A percentile compares a stretch with the other conserved stretches of the same genome.
Evolutionary conservation across 2,797 vertebrate species (phyloP).

Genomic region (Sorex maritimensis): DNA sequence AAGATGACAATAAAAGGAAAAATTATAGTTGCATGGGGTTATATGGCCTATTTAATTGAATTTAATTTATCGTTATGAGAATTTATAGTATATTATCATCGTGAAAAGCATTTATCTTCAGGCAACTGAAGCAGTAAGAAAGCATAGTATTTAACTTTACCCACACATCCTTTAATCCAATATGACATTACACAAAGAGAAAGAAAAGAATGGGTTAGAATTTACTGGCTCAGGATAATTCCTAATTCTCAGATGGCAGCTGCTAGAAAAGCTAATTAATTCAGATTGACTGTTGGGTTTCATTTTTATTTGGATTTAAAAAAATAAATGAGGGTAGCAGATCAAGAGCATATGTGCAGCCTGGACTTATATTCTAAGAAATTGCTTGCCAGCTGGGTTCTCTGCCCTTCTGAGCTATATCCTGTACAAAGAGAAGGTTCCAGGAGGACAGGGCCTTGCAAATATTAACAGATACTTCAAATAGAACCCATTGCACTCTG

Average conservation of each 20-base stretch:
- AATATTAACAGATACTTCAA: background rate
- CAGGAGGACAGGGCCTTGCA: background rate
- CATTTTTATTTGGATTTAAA: slow-evolving; percentile 66
- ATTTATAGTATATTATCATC: slow-evolving; percentile 73
- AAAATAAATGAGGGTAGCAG: slow-evolving; percentile 51
- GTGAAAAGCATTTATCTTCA: slow-evolving; percentile 71
- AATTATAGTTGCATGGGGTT: slow-evolving; percentile 29
- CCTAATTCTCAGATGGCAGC: slow-evolving; percentile 76
- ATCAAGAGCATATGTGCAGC: slow-evolving; percentile 58
- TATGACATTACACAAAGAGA: slow-evolving; percentile 60
- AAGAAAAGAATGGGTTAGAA: slow-evolving; percentile 63
- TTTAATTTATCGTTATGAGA: slow-evolving; percentile 63
- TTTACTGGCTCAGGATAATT: slow-evolving; percentile 76
- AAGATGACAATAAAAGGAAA: slow-evolving; percentile 52
- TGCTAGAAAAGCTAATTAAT: slow-evolving; percentile 78
- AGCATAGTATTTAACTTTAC: slow-evolving; percentile 64
- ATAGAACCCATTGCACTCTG: background rate
- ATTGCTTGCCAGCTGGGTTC: background rate
- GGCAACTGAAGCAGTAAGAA: slow-evolving; percentile 74
- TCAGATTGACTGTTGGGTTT: slow-evolving; percentile 69
- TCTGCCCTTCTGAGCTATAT: background rate
- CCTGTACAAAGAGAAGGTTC: background rate
- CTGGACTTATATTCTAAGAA: background rate
- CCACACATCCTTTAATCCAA: slow-evolving; percentile 77
- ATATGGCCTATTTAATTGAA: slow-evolving; percentile 57